A percentile compares a stretch with the other conserved stretches of the same genome.
These are phyloP conservation scores for Odontesthes bonariensis DNA, from an alignment of 2,113 vertebrate species.

Conservation along the genomic window DNA sequence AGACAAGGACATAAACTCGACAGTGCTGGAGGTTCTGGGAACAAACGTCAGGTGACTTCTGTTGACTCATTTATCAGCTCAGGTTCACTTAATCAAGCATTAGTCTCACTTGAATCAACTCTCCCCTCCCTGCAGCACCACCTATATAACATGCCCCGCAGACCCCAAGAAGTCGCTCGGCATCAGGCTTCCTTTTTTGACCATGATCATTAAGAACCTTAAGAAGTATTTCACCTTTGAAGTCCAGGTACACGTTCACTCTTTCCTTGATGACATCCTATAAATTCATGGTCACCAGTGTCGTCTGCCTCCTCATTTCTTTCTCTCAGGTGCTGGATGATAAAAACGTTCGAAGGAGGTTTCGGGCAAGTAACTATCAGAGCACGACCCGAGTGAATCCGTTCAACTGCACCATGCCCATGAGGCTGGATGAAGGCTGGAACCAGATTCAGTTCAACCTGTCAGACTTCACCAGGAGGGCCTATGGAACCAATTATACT, in stretches of 20 bases:
- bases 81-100: neutral
- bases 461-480: constrained; percentile 93
- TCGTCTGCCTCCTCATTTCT: neutral
- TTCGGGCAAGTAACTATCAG: constrained; percentile 97
- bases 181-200: constrained; percentile 95
- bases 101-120: neutral
- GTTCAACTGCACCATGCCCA: constrained; percentile 99
- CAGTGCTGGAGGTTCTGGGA: constrained; percentile 94
- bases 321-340: constrained; percentile 91
- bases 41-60: constrained; percentile 91
- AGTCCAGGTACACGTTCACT: constrained; percentile 88
- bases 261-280: no score
- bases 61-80: neutral
- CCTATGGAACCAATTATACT: constrained; percentile 95
- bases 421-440: constrained; percentile 94
- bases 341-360: constrained; percentile 93
- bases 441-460: constrained; percentile 99
- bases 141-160: constrained; percentile 97
- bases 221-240: constrained; percentile 99
- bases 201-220: constrained; percentile 98
- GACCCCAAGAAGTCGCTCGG: constrained; percentile 97
- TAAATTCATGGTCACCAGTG: neutral
- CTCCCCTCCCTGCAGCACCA: constrained; percentile 85
- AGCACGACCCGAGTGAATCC: constrained; percentile 96
- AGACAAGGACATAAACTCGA: constrained; percentile 95